A percentile compares a stretch with the other conserved stretches of the same genome.
phyloP scores from a whole-genome alignment of 2,113 vertebrate species.

The Megaleporinus macrocephalus region DNA sequence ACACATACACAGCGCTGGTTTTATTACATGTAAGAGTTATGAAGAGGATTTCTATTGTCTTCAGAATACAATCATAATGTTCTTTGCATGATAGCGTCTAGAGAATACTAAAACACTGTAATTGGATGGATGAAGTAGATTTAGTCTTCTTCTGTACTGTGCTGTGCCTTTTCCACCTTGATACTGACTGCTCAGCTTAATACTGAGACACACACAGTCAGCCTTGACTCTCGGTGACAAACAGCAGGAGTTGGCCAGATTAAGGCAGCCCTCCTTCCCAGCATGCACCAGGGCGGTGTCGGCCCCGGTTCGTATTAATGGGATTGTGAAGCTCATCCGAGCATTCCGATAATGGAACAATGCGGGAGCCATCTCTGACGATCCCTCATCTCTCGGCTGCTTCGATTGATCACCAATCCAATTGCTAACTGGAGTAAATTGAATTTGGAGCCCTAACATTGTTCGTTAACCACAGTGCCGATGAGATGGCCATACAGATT shows the following conservation, averaged over 20 bases:
- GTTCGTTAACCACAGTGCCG: slow-evolving; percentile 81
- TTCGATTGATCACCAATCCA: slow-evolving; percentile 80
- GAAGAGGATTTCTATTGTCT: slow-evolving; percentile 19
- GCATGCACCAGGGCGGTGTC: slow-evolving; percentile 58
- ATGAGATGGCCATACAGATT: slow-evolving; percentile 81
- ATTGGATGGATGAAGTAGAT: slow-evolving; percentile 27
- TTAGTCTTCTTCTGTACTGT: slow-evolving; percentile 20
- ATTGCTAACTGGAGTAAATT: slow-evolving; percentile 81
- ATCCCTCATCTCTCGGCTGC: slow-evolving; percentile 74
- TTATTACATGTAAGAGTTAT: slow-evolving; percentile 27
- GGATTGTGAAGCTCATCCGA: slow-evolving; percentile 73
- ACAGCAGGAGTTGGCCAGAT: slow-evolving; percentile 24
- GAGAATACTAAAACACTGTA: neutral
- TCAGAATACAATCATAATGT: slow-evolving; percentile 45
- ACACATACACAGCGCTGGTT: slow-evolving; percentile 7
- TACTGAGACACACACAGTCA: neutral
- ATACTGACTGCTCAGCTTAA: neutral
- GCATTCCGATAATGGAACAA: slow-evolving; percentile 75
- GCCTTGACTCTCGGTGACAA: slow-evolving; percentile 36
- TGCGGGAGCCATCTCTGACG: slow-evolving; percentile 65
- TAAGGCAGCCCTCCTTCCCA: slow-evolving; percentile 42
- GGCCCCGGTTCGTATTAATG: slow-evolving; percentile 69
- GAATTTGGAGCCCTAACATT: slow-evolving; percentile 81
- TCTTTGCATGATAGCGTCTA: slow-evolving; percentile 28
- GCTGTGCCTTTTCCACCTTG: slow-evolving; percentile 16